phyloP scores from a whole-genome alignment of 2,113 vertebrate genomes.

The Sinocyclocheilus maitianheensis region DNA sequence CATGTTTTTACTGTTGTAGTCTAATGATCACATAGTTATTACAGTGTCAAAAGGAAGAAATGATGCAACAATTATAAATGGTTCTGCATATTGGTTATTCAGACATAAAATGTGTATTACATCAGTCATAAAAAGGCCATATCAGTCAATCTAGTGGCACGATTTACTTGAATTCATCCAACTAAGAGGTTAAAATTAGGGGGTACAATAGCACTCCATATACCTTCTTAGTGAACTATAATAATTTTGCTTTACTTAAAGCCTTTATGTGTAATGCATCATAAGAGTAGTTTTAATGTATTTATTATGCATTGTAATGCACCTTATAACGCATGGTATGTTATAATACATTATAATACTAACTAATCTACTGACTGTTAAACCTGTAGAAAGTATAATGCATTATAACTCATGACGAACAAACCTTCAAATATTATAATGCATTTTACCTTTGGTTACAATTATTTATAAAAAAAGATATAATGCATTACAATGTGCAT shows the following conservation, averaged over 20 bases:
- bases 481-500: no score
- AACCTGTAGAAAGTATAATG: no score
- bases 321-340: no score
- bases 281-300: no score
- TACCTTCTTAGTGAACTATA: background rate
- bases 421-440: no score
- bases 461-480: no score
- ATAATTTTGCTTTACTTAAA: background rate
- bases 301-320: no score
- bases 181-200: background rate
- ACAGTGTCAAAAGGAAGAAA: background rate
- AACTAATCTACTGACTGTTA: no score
- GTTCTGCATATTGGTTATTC: background rate
- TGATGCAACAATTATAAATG: background rate
- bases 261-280: no score
- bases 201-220: background rate
- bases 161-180: background rate
- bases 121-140: background rate
- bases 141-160: background rate
- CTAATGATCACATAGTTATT: background rate
- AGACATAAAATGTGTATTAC: background rate
- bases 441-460: no score
- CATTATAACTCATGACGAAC: no score
- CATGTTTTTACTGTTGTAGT: background rate
- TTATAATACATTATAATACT: no score